Evolutionary conservation across 2,888 invertebrate genomes (phyloP).

Genomic region (Cetonia aurata): DNA sequence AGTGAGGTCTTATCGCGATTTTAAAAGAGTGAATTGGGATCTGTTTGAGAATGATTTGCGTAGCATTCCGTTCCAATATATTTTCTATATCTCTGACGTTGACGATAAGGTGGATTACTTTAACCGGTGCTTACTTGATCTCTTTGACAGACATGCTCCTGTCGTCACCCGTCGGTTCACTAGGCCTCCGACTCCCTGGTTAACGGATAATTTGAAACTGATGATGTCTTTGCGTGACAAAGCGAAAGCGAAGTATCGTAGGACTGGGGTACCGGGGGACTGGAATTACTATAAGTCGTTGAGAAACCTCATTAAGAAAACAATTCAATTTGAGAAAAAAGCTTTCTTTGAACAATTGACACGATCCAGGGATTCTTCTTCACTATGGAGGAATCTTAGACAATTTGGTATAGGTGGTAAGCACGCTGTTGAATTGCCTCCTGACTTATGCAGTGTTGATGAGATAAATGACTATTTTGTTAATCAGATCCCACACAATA

Average conservation of each 20-base stretch:
- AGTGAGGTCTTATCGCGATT: conserved; percentile 6
- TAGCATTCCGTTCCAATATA: conserved; percentile 3
- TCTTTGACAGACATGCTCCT: conserved; percentile 26
- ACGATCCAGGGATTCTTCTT: not conserved
- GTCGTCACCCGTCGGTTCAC: conserved; percentile 8
- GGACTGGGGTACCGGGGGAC: not conserved
- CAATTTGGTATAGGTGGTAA: too few relatives aligned
- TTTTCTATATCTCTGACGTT: conserved; percentile 1
- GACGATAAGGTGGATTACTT: conserved; percentile 11
- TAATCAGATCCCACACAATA: too few relatives aligned
- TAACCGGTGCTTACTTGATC: not conserved
- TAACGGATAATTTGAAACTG: conserved; percentile 33
- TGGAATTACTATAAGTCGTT: conserved; percentile 28
- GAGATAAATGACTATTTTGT: too few relatives aligned
- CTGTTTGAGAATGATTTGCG: conserved; percentile 6
- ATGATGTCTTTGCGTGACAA: conserved; percentile 17
- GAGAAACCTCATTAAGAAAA: conserved; percentile 3
- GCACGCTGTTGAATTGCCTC: too few relatives aligned
- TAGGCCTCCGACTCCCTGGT: conserved; percentile 9
- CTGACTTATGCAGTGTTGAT: too few relatives aligned
- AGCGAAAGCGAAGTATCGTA: conserved; percentile 7
- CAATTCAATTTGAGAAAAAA: conserved; percentile 11
- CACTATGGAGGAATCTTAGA: too few relatives aligned
- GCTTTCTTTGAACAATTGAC: conserved; percentile 4
- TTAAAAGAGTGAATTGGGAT: conserved; percentile 16